Conservation (phyloP, 2,797 vertebrate genomes). For the Gouania willdenowi region DNA sequence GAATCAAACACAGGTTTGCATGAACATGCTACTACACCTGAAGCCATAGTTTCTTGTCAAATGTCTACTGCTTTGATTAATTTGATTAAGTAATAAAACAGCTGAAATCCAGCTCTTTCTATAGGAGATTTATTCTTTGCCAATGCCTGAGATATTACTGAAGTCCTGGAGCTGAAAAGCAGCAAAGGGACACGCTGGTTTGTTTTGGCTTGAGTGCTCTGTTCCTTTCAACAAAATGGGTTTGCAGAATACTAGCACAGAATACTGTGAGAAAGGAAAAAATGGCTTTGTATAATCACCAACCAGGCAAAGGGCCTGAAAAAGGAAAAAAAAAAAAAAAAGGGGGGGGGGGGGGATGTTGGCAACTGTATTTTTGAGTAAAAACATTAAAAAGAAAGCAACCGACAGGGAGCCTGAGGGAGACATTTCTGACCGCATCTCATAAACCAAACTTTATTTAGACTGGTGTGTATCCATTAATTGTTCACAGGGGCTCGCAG, state of each 20-base stretch:
- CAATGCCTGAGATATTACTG: constrained; percentile 70
- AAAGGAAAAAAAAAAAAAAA: constrained; percentile 65
- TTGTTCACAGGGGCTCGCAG: constrained; percentile 94
- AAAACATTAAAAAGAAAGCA: constrained; percentile 84
- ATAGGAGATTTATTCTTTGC: constrained; percentile 56
- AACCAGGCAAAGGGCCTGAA: constrained; percentile 72
- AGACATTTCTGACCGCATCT: constrained; percentile 95
- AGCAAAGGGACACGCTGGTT: constrained; percentile 69
- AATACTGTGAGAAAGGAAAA: constrained; percentile 83
- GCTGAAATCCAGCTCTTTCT: constrained; percentile 31
- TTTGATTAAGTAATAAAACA: constrained; percentile 66
- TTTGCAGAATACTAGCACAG: constrained; percentile 79
- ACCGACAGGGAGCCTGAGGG: constrained; percentile 48
- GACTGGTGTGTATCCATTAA: constrained; percentile 90
- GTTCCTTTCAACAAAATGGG: constrained; percentile 66
- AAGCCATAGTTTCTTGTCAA: too few species aligned
- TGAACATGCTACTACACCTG: too few species aligned
- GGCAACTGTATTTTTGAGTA: constrained; percentile 83
- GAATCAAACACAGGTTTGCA: constrained; percentile 38
- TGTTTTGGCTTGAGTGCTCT: constrained; percentile 74
- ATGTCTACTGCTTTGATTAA: constrained; percentile 38
- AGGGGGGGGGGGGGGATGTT: constrained; percentile 68
- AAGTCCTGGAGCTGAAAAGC: constrained; percentile 70
- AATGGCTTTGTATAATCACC: constrained; percentile 91
- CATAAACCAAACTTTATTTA: constrained; percentile 96